These are phyloP conservation scores for Ephialtes manifestator DNA, from an alignment of 2,888 invertebrate genomes.

Conservation along the genomic window DNA sequence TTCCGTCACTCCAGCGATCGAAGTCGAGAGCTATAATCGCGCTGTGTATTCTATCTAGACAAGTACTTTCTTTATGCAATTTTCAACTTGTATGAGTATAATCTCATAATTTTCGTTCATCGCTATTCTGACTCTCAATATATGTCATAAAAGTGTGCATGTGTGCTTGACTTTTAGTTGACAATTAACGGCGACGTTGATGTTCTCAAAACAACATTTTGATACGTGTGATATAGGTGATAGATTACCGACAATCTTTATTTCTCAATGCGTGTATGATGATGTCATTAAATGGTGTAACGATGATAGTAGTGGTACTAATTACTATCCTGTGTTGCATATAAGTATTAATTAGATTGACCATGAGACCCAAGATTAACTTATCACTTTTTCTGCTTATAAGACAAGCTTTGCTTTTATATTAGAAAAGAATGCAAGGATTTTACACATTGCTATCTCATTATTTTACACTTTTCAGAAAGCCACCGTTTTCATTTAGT, in stretches of 20 bases:
- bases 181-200: too few species aligned
- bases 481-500: too few species aligned
- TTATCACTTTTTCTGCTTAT: not conserved
- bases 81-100: not conserved
- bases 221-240: too few species aligned
- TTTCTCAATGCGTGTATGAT: too few species aligned
- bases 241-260: not conserved
- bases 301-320: not conserved
- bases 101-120: not conserved
- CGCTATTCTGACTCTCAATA: not conserved
- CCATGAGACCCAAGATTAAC: not conserved
- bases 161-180: not conserved
- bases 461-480: too few species aligned
- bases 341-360: not conserved
- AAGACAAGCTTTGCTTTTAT: not conserved
- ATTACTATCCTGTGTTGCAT: not conserved
- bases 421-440: not conserved
- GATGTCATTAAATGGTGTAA: not conserved
- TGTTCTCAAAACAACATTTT: too few species aligned
- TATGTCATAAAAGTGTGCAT: not conserved
- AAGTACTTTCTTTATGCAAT: not conserved
- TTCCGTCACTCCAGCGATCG: constrained; percentile 2
- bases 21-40: not conserved
- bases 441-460: too few species aligned
- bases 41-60: not conserved